A percentile compares a stretch with the other conserved stretches of the same genome.
Evolutionary conservation across 2,797 vertebrate species (phyloP).

Genomic region (Novumbra hubbsi): DNA sequence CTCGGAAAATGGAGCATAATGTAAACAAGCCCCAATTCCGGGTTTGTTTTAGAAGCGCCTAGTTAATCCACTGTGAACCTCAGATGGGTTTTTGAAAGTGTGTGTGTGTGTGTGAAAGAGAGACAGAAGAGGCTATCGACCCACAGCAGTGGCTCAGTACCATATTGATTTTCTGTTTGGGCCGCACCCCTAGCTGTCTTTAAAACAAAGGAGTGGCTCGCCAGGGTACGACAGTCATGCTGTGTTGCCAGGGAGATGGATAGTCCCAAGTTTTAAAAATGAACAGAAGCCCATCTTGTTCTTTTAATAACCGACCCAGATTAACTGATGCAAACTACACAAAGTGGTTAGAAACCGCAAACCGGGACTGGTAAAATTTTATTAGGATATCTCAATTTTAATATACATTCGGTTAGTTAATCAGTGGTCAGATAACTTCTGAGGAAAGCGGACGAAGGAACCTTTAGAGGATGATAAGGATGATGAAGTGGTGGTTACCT

Average conservation of each 20-base stretch:
- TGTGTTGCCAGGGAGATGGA: conserved; percentile 36
- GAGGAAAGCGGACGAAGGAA: background rate
- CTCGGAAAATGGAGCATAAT: too few species aligned
- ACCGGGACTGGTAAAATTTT: background rate
- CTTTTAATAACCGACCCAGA: background rate
- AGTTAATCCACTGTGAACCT: conserved; percentile 41
- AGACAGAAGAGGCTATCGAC: conserved; percentile 42
- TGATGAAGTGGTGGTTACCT: background rate
- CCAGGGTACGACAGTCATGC: conserved; percentile 31
- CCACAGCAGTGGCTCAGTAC: conserved; percentile 60
- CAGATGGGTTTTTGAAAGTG: conserved; percentile 28
- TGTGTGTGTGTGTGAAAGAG: conserved; percentile 17
- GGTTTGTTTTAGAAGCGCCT: conserved; percentile 36
- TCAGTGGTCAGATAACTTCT: background rate
- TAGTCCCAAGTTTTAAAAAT: conserved; percentile 23
- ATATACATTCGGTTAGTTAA: background rate
- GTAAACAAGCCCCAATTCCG: too few species aligned
- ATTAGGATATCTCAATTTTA: background rate
- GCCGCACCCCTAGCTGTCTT: conserved; percentile 50
- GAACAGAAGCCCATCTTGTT: conserved; percentile 22
- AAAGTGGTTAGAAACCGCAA: background rate
- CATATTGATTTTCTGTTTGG: conserved; percentile 69
- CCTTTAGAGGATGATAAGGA: background rate
- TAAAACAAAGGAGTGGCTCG: conserved; percentile 60
- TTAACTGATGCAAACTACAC: background rate